These are phyloP conservation scores for Pyrgilauda ruficollis DNA, from an alignment of 2,113 vertebrate species.

Conservation along the genomic window DNA sequence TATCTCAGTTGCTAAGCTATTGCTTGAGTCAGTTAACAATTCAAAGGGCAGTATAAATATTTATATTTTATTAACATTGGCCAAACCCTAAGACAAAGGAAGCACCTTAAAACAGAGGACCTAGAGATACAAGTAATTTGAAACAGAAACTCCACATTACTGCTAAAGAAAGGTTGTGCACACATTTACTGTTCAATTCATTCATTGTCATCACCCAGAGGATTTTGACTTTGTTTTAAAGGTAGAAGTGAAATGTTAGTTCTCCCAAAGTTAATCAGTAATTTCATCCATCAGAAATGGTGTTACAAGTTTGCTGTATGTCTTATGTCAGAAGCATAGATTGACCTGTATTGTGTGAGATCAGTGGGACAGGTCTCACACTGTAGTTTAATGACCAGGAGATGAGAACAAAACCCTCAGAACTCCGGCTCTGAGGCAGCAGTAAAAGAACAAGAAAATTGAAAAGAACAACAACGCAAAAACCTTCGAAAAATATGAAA, in stretches of 20 bases:
- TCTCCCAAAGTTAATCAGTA: background rate
- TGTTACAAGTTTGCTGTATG: background rate
- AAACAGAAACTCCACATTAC: background rate
- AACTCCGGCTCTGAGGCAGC: background rate
- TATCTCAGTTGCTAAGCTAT: conserved; percentile 1
- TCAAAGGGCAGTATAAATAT: background rate
- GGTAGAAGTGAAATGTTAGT: background rate
- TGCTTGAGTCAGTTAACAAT: background rate
- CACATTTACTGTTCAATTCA: background rate
- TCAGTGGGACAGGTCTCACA: background rate
- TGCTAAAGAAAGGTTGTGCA: background rate
- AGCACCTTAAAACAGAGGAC: background rate
- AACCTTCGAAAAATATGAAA: background rate
- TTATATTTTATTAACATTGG: background rate
- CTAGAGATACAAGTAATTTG: background rate
- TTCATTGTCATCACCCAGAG: background rate
- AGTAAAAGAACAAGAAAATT: background rate
- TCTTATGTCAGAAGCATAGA: background rate
- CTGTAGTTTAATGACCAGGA: background rate
- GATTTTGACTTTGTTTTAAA: background rate
- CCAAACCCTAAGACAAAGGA: background rate
- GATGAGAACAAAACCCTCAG: background rate
- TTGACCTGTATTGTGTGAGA: background rate
- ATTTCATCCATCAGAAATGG: background rate
- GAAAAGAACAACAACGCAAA: background rate